Percentiles rank a stretch among this genome's conserved stretches.
phyloP scores from a whole-genome alignment of 2,888 invertebrate species.

The Maniola hyperantus region DNA sequence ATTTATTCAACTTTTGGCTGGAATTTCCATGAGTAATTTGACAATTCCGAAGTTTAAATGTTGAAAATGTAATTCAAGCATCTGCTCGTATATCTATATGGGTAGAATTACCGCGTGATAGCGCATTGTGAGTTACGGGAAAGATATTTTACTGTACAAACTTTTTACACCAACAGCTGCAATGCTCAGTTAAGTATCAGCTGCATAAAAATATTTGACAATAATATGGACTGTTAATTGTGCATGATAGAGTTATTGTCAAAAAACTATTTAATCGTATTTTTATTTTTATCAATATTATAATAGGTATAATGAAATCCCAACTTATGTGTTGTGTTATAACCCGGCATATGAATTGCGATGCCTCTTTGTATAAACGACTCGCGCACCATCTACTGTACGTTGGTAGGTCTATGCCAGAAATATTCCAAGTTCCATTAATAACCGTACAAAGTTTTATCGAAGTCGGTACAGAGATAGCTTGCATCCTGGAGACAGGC shows the following conservation, averaged over 20 bases:
- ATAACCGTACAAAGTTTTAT: too few relatives aligned
- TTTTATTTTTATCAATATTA: too few relatives aligned
- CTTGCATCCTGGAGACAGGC: too few relatives aligned
- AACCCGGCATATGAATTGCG: too few relatives aligned
- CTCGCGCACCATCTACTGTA: too few relatives aligned
- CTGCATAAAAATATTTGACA: slow-evolving; percentile 36
- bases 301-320: too few relatives aligned
- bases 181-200: slow-evolving; percentile 37
- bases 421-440: too few relatives aligned
- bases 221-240: slow-evolving; percentile 22
- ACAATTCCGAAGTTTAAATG: slow-evolving; percentile 50
- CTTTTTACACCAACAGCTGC: slow-evolving; percentile 67
- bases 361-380: too few relatives aligned
- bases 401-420: too few relatives aligned
- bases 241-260: not conserved
- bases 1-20: slow-evolving; percentile 69
- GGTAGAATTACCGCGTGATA: slow-evolving; percentile 34
- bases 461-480: too few relatives aligned
- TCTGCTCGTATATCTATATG: slow-evolving; percentile 38
- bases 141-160: slow-evolving; percentile 61
- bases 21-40: slow-evolving; percentile 60
- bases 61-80: slow-evolving; percentile 41
- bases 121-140: slow-evolving; percentile 33
- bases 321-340: too few relatives aligned
- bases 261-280: not conserved